These are phyloP conservation scores for Sander lucioperca DNA, from an alignment of 2,113 vertebrate genomes.

Conservation along the genomic window DNA sequence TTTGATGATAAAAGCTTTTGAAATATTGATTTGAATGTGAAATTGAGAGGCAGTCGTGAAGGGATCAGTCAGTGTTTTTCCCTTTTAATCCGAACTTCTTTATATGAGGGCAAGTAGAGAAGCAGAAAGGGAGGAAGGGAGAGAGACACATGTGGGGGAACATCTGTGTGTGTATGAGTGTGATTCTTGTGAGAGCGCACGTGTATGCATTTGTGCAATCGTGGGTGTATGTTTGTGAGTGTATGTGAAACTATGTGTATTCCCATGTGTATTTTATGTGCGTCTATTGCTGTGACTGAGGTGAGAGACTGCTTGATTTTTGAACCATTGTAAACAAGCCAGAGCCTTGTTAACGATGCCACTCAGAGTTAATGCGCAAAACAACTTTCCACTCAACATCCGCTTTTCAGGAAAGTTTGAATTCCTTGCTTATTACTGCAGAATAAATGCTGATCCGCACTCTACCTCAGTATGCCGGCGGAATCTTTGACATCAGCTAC, in stretches of 20 bases:
- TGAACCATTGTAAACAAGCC: conserved; percentile 68
- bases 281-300: conserved; percentile 35
- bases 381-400: conserved; percentile 71
- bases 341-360: conserved; percentile 64
- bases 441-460: conserved; percentile 69
- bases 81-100: conserved; percentile 67
- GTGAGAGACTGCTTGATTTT: conserved; percentile 56
- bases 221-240: not conserved
- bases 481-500: conserved; percentile 59
- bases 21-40: conserved; percentile 80
- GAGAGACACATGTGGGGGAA: conserved; percentile 15
- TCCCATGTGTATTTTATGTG: not conserved
- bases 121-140: not conserved
- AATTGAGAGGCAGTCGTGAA: conserved; percentile 62
- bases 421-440: conserved; percentile 68
- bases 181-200: conserved; percentile 6
- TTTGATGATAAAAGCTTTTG: conserved; percentile 77
- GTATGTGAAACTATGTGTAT: not conserved
- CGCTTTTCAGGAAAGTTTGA: conserved; percentile 73
- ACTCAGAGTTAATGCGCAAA: conserved; percentile 69
- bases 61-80: conserved; percentile 66
- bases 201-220: not conserved
- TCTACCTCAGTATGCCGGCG: conserved; percentile 14
- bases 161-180: conserved; percentile 11
- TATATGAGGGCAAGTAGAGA: conserved; percentile 36